A percentile compares a stretch with the other conserved stretches of the same genome.
Evolutionary conservation across 2,888 invertebrate genomes (phyloP).

Genomic region (Syritta pipiens): DNA sequence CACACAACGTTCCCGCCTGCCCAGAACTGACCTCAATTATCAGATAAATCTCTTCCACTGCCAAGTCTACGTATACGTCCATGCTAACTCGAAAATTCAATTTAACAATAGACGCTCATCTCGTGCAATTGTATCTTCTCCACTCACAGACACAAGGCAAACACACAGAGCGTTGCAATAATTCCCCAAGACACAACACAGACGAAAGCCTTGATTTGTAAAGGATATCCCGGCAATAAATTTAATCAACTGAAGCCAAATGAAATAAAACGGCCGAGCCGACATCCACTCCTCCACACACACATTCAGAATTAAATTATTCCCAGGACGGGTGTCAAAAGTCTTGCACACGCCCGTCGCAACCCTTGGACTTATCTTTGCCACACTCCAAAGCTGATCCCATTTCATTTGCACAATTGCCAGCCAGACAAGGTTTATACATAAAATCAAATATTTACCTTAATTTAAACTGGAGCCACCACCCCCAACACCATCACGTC

Average conservation of each 20-base stretch:
- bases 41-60: no score
- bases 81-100: no score
- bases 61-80: no score
- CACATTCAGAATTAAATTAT: conserved; percentile 47
- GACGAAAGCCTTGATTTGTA: no score
- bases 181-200: no score
- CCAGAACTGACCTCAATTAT: no score
- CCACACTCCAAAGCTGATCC: conserved; percentile 29
- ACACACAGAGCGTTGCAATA: no score
- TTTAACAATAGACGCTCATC: no score
- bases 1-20: no score
- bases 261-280: not conserved
- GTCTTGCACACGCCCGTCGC: not conserved
- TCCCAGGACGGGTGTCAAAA: conserved; percentile 36
- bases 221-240: no score
- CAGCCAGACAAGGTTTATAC: conserved; percentile 53
- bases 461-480: conserved; percentile 40
- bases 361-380: conserved; percentile 18
- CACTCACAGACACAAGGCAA: no score
- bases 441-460: conserved; percentile 64
- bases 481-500: not conserved
- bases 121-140: no score
- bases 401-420: conserved; percentile 38
- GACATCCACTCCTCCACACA: not conserved
- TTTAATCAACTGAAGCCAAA: conserved; percentile 4